Conservation (phyloP, 2,113 vertebrate species). For the Ailuropoda melanoleuca region DNA sequence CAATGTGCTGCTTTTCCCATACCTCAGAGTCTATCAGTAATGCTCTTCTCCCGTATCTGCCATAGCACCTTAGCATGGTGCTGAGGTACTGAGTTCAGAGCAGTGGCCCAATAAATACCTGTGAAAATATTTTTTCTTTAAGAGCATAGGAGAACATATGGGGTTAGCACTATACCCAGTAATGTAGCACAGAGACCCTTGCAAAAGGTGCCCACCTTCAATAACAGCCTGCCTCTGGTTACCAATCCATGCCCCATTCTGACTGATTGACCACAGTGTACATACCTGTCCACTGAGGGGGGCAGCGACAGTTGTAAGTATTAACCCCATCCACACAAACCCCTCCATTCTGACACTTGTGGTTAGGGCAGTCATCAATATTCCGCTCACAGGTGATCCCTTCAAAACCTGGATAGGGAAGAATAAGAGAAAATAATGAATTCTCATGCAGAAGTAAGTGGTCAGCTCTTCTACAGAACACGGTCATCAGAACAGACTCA, state of each 20-base stretch:
- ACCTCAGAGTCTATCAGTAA: not conserved
- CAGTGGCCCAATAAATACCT: not conserved
- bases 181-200: not conserved
- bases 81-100: not conserved
- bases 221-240: not conserved
- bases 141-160: not conserved
- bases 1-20: not conserved
- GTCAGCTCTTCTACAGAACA: not conserved
- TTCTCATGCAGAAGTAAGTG: not conserved
- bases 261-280: fast-evolving
- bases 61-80: not conserved
- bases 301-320: slow-evolving; percentile 97
- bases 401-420: slow-evolving; percentile 89
- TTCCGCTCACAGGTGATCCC: slow-evolving; percentile 94
- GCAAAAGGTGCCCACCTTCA: not conserved
- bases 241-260: not conserved
- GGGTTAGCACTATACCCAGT: not conserved
- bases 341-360: slow-evolving; percentile 94
- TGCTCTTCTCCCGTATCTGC: not conserved
- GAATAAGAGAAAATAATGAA: slow-evolving; percentile 8
- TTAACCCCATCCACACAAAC: slow-evolving; percentile 97
- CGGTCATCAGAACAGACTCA: not conserved
- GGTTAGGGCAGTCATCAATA: slow-evolving; percentile 93
- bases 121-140: not conserved
- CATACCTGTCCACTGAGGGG: slow-evolving; percentile 96